Base-by-base conservation (phyloP, 2,888 invertebrate genomes). In the Lepidocyrtoides sp. region DNA sequence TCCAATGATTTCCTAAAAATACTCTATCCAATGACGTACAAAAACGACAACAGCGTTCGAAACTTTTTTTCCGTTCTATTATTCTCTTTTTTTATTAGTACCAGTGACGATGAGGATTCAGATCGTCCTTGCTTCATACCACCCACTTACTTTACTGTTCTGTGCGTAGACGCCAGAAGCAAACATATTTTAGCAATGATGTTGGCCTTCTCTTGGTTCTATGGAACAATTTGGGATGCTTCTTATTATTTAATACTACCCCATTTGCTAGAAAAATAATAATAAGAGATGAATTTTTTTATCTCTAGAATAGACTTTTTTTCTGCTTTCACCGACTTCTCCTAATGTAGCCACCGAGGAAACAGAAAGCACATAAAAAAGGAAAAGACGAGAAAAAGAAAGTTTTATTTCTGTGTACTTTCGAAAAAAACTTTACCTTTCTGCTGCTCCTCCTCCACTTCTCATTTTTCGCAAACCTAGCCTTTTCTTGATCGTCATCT, bases 401-500 rank as follows among this genome's bases (percentile, higher is more conserved):
- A 72, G 44, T 44, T 72, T 72, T 72, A 72, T 72, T 72, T 72
- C 7, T 44, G 41, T 72, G 44, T 41, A 26, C 5, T 10, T 23
- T 14, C 72, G 44, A 44, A 72, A 72, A 72, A 44, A 72, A 72
- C 44, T 72, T 44, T 72, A 72, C 44, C 69, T 41, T 72, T 20
- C 7, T 29, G 7, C 69, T 36, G n/a, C 20, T 69, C 1, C 26
- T 72, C 72, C 41, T 72, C 41, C 69, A 20, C 20, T 32, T 14
- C 20, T 41, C 69, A 2, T 82, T 44, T 63, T 82, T 82, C 44
- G 60, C 41, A 63, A 82, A 63, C 44, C 82, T 82, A 63, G 60
- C 44, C 20, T 79, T 57, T 79, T 57, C 57, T 17, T 32, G n/a
- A 51, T 54, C 57, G 12, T 79, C 79, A 7, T 72, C 69, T 69